Base-by-base conservation (phyloP, 2,113 vertebrate genomes). In the Morphnarchus princeps region DNA sequence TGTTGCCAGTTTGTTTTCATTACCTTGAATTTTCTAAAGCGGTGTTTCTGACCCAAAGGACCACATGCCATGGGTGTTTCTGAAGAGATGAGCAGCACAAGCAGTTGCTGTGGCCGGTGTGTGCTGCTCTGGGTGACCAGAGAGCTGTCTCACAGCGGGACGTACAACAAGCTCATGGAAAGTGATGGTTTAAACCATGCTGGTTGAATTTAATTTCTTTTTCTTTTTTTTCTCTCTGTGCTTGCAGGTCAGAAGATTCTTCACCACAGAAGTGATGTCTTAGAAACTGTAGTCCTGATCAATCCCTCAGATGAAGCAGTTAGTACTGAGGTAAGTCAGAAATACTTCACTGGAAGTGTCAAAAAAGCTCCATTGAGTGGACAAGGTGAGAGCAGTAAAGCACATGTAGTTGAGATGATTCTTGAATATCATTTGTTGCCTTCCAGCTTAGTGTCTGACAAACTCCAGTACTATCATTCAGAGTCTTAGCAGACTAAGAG, bases 251-350 rank as follows among this genome's bases (percentile, higher is more conserved):
- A 99, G 98, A 99, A 99, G 97, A 99, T 99, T 97, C 99, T 99
- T 97, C 99, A 99, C 96, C 99, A 99, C 93, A 99, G 99, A 98
- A 99, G 99, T 96, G 99, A 98, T 92, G 95, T 99, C 77, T 98
- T 99, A 97, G 99, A 99, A 97, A 99, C 99, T 1, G 99, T 99
- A 63, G 99, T 99, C 84, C 98, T 99, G 31, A 99, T 99, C 97
- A 99, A 99, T 96, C 99, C 99, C 85, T 99, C 99, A 50, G 99
- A 99, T 96, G 99, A 99, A 96, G 99, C 99, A 4, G 99, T 99
- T 95, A 99, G 99, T 87, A 99, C 99, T 5, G 99, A 99, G 99
- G 99, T 99, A 97, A 89, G 70, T 45, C 29, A 43, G 79, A 94
- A 93, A 71, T 74, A 47, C 28, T 61, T 82, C 17, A 40, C 12